Conservation (phyloP, 2,113 vertebrate genomes). For the Phyllostomus discolor region DNA sequence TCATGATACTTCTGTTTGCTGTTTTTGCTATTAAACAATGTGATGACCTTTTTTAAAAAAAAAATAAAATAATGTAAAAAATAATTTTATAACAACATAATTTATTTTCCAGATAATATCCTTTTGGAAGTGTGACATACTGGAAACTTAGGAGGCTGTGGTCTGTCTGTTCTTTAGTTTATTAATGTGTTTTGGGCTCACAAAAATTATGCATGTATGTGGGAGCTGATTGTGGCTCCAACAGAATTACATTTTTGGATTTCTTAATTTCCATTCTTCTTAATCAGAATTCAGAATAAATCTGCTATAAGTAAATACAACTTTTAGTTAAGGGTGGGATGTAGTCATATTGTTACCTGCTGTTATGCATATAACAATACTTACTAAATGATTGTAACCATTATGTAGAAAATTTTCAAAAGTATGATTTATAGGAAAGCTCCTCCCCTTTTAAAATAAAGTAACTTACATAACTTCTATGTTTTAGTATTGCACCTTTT, state of each 20-base stretch:
- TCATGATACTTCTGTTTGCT: not conserved
- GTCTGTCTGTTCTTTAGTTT: not conserved
- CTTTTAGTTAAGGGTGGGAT: not conserved
- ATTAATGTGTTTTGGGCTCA: not conserved
- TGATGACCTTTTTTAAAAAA: not conserved
- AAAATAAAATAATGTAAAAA: not conserved
- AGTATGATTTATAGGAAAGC: not conserved
- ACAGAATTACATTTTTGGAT: not conserved
- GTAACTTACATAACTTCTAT: not conserved
- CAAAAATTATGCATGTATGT: not conserved
- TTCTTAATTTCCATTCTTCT: not conserved
- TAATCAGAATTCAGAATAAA: not conserved
- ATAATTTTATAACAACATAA: not conserved
- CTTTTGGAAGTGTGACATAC: not conserved
- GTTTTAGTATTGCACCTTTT: conserved; percentile 27
- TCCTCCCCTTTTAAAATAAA: not conserved
- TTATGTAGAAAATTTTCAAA: not conserved
- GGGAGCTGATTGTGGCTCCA: not conserved
- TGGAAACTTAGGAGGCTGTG: not conserved
- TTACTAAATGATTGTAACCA: not conserved
- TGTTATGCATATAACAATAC: not conserved
- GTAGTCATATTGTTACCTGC: not conserved
- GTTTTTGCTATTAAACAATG: not conserved
- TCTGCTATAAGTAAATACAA: not conserved
- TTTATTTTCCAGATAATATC: not conserved